Evolutionary conservation across 2,797 vertebrate genomes (phyloP), one percentile per base, ranked within the genome.

Genomic region (Megaceryle alcyon): DNA sequence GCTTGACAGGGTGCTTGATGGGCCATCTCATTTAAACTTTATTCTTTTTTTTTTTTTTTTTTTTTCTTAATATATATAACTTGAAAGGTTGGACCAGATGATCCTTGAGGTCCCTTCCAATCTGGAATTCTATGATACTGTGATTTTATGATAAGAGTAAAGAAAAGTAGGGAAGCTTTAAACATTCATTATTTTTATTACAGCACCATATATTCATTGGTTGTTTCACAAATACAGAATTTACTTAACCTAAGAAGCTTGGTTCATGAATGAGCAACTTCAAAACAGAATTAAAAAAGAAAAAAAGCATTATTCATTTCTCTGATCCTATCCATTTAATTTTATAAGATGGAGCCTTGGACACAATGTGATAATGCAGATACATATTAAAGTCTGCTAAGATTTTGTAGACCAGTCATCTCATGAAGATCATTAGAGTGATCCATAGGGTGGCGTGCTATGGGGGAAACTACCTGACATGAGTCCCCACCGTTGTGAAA

Each of bases 181-280:
- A 94, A 76, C 80, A 49, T 95, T 66, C 78, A 86, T 79, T 96
- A 88, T 83, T 94, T 92, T 71, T 79, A 82, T 84, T 94, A 41
- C 63, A 91, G 77, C 29, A 64, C 63, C 73, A n/a, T 84, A 53
- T 88, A 91, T 83, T 90, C 59, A 10, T 44, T 51, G 63, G 72
- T 76, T 85, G 65, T 83, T 97, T 91, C 64, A 88, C 64, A 79
- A 88, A 76, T 13, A 41, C 1, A 1, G 86, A 77, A 68, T 83
- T 70, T n/a, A 4, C 60, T 86, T 59, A 44, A 28, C 16, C 10
- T 49, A 25, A 69, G 86, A 43, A 77, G 53, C 37, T 61, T 68
- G 29, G 79, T 88, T 82, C 22, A 16, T 86, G 77, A 96, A 73
- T 29, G n/a, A 88, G 23, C 64, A 80, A 35, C 71, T 92, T 89